phyloP scores from a whole-genome alignment of 2,113 vertebrate species.

The Tupaia chinensis region DNA sequence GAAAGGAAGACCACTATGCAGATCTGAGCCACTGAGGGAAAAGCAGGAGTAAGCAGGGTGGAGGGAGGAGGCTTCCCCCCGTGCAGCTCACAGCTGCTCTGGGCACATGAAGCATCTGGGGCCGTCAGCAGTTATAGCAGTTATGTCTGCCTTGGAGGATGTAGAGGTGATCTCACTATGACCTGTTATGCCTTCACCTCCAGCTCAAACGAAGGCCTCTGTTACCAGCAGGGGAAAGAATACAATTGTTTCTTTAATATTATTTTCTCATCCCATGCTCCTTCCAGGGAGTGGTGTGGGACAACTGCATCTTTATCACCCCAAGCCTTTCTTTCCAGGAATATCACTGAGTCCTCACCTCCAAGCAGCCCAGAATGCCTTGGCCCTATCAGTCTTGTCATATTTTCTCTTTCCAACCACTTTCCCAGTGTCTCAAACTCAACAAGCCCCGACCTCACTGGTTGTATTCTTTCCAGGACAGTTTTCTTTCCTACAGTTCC shows the following conservation, averaged over 20 bases:
- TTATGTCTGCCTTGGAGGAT: too few species aligned
- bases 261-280: background rate
- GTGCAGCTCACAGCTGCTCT: too few species aligned
- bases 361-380: background rate
- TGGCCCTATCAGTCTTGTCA: background rate
- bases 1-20: background rate
- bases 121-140: background rate
- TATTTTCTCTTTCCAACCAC: background rate
- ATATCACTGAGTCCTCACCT: background rate
- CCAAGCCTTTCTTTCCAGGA: background rate
- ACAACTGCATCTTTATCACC: background rate
- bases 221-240: too few species aligned
- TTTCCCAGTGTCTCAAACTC: background rate
- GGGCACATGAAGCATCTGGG: too few species aligned
- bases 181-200: too few species aligned
- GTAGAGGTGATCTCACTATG: too few species aligned
- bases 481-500: background rate
- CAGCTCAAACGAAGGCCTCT: too few species aligned
- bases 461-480: background rate
- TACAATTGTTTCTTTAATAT: too few species aligned
- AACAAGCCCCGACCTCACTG: background rate
- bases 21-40: background rate
- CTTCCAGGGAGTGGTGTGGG: background rate
- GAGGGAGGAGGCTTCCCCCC: background rate
- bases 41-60: background rate